phyloP scores from a whole-genome alignment of 2,113 vertebrate species.

The Bufo gargarizans region DNA sequence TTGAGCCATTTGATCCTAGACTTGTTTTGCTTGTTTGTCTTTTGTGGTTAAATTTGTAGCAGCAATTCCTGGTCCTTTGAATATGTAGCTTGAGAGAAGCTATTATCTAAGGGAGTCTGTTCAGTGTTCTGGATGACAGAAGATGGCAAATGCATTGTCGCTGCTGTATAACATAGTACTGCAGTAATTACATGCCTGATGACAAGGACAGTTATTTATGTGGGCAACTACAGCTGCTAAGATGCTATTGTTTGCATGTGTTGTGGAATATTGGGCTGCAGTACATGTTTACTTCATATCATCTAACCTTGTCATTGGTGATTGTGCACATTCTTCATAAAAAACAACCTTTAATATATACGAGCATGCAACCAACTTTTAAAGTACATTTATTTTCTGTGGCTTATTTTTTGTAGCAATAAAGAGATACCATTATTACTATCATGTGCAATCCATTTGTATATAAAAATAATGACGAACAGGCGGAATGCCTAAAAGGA shows the following conservation, averaged over 20 bases:
- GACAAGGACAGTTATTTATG: constrained; percentile 9
- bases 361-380: too few species aligned
- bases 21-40: constrained; percentile 18
- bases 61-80: neutral
- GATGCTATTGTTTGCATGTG: neutral
- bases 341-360: neutral
- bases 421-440: too few species aligned
- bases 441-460: too few species aligned
- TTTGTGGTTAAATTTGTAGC: constrained; percentile 6
- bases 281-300: neutral
- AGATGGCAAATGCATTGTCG: neutral
- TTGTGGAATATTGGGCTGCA: neutral
- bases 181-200: constrained; percentile 11
- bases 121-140: constrained; percentile 2
- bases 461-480: too few species aligned
- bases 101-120: neutral
- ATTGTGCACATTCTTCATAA: neutral
- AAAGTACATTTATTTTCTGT: too few species aligned
- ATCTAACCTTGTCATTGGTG: neutral
- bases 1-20: neutral
- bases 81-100: neutral
- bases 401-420: too few species aligned
- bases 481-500: too few species aligned
- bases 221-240: neutral
- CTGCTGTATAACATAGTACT: neutral